Conservation (phyloP, 2,797 vertebrate genomes). For the Catamblyrhynchus diadema region DNA sequence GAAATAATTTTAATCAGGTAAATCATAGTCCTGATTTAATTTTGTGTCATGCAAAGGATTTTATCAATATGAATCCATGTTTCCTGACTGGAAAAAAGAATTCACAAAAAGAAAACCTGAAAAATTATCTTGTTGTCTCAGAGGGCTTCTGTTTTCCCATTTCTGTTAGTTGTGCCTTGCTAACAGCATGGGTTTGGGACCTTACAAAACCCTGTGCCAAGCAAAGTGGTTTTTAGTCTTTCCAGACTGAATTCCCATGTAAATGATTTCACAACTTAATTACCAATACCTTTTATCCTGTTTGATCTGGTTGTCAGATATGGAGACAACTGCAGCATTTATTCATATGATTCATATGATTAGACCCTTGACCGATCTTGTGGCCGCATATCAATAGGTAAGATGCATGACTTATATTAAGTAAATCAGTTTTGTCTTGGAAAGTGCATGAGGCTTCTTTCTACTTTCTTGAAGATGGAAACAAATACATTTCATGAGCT, state of each 20-base stretch:
- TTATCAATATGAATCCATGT: background rate
- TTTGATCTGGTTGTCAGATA: background rate
- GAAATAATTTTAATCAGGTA: background rate
- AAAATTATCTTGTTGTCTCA: background rate
- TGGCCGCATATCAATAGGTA: background rate
- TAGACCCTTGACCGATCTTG: background rate
- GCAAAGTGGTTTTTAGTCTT: background rate
- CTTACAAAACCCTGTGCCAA: background rate
- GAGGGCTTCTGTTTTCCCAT: background rate
- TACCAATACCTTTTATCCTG: background rate
- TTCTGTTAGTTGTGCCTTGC: background rate
- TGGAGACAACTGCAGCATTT: background rate
- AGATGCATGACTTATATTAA: background rate
- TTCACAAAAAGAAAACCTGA: background rate
- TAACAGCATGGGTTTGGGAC: background rate
- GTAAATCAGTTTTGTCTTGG: background rate
- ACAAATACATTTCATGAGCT: background rate
- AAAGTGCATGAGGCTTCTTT: background rate
- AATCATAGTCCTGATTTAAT: background rate
- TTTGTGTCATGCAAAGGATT: background rate
- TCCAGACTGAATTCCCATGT: background rate
- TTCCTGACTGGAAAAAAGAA: background rate
- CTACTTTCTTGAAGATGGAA: background rate
- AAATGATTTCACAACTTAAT: background rate
- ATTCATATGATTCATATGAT: background rate